phyloP scores from a whole-genome alignment of 2,888 invertebrate species.

The Diarsia brunnea region DNA sequence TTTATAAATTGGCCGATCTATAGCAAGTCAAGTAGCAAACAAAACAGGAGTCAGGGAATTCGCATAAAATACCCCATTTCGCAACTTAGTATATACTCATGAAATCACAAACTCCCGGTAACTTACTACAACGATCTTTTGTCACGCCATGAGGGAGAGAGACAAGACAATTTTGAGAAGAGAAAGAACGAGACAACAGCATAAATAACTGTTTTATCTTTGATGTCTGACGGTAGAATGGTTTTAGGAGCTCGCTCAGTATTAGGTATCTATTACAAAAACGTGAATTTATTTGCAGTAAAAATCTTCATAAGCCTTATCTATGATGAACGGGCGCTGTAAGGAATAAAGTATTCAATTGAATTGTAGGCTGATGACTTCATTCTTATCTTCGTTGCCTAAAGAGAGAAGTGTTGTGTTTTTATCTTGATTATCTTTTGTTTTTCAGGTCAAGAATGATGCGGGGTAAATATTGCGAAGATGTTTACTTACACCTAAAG shows the following conservation, averaged over 20 bases:
- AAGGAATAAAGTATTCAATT: constrained; percentile 36
- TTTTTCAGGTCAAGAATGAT: constrained; percentile 17
- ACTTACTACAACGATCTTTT: constrained; percentile 73
- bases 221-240: constrained; percentile 57
- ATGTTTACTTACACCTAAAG: background rate
- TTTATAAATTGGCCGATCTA: constrained; percentile 3
- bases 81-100: constrained; percentile 68
- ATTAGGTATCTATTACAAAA: constrained; percentile 60
- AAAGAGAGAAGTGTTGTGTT: background rate
- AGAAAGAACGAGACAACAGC: constrained; percentile 65
- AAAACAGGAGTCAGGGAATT: constrained; percentile 39
- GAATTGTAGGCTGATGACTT: constrained; percentile 38
- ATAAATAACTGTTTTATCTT: constrained; percentile 74
- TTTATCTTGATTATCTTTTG: constrained; percentile 2
- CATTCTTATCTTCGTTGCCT: constrained; percentile 24
- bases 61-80: constrained; percentile 67
- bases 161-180: constrained; percentile 43
- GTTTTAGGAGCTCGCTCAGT: constrained; percentile 55
- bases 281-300: constrained; percentile 61
- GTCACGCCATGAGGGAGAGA: constrained; percentile 76
- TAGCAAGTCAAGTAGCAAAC: constrained; percentile 19
- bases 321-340: constrained; percentile 28
- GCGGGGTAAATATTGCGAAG: background rate
- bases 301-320: constrained; percentile 56
- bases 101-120: constrained; percentile 73